Evolutionary conservation across 2,888 invertebrate species (phyloP), one percentile per base, ranked within the genome.

Genomic region (Loripinus fragilis): DNA sequence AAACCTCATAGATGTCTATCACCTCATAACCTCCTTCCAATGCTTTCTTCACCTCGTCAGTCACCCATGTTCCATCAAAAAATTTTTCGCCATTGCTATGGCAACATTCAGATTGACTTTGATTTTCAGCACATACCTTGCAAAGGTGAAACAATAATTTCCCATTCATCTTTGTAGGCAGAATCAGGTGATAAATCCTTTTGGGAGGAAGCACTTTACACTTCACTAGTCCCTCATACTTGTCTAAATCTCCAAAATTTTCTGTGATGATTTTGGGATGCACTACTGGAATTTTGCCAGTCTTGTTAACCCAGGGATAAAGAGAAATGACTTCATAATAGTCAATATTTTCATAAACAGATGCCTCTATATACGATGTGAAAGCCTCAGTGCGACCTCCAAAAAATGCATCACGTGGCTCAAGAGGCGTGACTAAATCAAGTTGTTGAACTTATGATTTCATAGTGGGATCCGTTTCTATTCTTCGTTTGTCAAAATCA

Each of bases 251-350:
- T 12, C 45, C 28, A 74, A 87, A 90, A 42, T 87, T 73, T 73
- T 86, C 76, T 60, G 60, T 60, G 23, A 60, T 60, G 30, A 60
- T 60, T 30, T 60, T 17, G 20, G 30, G 60, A 23, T 90, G 88
- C 20, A 87, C 86, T 0, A 89, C 38, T 0, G 90, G 90, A 25
- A 82, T 86, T 15, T 66, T 52, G 3, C 78, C 71, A 33, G 74
- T 78, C 55, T 90, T 89, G 71, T 83, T 82, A 5, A 87, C 80
- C 41, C 67, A 89, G 0, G 89, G 89, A 71, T 91, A 91, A 20
- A 90, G 60, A 2, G 84, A 60, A 0, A 80, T 85, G 8, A 89
- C 86, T 28, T 81, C 81, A 60, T 66, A 75, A 66, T 91, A 89
- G n/a, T 75, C 68, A 1, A 89, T 87, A 41, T 86, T 66, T 20